Conservation (phyloP, 1,140 invertebrate genomes). For the Drosophila biarmipes region DNA sequence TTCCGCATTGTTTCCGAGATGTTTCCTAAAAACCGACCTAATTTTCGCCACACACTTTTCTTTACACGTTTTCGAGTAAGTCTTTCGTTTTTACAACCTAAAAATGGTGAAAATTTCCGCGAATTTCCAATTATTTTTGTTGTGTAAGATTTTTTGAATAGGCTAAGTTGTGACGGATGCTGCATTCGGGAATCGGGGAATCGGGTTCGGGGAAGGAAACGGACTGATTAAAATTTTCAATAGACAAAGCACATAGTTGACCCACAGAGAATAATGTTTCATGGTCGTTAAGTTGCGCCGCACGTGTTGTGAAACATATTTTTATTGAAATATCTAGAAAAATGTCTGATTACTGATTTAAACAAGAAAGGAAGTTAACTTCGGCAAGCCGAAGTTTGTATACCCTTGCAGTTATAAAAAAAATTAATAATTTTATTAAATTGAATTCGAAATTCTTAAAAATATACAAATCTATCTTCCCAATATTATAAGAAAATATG, state of each 20-base stretch:
- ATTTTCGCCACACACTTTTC: conserved; percentile 65
- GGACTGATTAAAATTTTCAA: conserved; percentile 11
- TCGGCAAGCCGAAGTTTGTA: too few relatives aligned
- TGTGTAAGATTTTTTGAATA: conserved; percentile 34
- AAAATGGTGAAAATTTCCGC: conserved; percentile 51
- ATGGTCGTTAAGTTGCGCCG: neutral
- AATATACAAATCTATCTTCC: too few relatives aligned
- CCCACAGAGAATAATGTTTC: neutral
- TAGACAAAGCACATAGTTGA: neutral
- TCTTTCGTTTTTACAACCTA: conserved; percentile 62
- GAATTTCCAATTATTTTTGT: conserved; percentile 32
- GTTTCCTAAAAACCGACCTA: conserved; percentile 75
- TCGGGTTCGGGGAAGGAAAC: conserved; percentile 11
- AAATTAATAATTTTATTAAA: too few relatives aligned
- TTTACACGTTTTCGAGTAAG: conserved; percentile 34
- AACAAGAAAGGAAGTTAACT: too few relatives aligned
- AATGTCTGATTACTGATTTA: too few relatives aligned
- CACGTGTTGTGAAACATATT: neutral
- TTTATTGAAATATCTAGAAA: neutral
- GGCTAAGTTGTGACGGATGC: conserved; percentile 12
- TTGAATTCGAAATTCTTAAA: too few relatives aligned
- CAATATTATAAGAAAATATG: too few relatives aligned
- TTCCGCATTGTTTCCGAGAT: conserved; percentile 52
- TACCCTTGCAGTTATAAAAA: too few relatives aligned
- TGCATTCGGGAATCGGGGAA: conserved; percentile 14